These are phyloP conservation scores for Nematolebias whitei DNA, from an alignment of 2,113 vertebrate species.

Conservation along the genomic window DNA sequence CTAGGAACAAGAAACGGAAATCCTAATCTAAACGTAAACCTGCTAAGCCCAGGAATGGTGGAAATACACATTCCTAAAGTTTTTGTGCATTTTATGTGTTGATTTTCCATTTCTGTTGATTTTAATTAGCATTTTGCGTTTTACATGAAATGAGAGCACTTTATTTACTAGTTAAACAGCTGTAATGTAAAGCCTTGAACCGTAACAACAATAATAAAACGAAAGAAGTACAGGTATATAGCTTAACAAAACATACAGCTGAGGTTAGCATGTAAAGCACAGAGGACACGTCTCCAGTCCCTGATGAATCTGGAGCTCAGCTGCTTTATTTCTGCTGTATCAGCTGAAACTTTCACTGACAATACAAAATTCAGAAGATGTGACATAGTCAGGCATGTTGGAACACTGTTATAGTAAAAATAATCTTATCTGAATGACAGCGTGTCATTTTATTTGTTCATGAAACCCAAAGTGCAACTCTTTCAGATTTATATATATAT, in stretches of 20 bases:
- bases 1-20: no score
- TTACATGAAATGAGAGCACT: background rate
- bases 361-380: conserved; percentile 6
- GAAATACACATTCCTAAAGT: background rate
- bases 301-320: conserved; percentile 53
- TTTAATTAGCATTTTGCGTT: background rate
- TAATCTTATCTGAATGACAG: background rate
- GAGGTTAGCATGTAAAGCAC: conserved; percentile 41
- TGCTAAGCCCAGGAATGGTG: no score
- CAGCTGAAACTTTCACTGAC: conserved; percentile 41
- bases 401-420: background rate
- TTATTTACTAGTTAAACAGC: background rate
- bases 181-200: background rate
- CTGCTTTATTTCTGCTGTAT: conserved; percentile 50
- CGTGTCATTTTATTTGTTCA: background rate
- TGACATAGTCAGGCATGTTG: background rate
- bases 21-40: no score
- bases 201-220: background rate
- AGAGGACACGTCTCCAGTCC: conserved; percentile 35
- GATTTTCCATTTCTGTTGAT: no score
- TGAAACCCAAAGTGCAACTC: background rate
- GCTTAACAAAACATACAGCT: conserved; percentile 19
- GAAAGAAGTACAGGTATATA: background rate
- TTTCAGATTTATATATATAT: conserved; percentile 14
- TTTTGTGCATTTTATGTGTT: background rate